Base-by-base conservation (phyloP, 2,888 invertebrate genomes). In the Drepanosiphum platanoidis region DNA sequence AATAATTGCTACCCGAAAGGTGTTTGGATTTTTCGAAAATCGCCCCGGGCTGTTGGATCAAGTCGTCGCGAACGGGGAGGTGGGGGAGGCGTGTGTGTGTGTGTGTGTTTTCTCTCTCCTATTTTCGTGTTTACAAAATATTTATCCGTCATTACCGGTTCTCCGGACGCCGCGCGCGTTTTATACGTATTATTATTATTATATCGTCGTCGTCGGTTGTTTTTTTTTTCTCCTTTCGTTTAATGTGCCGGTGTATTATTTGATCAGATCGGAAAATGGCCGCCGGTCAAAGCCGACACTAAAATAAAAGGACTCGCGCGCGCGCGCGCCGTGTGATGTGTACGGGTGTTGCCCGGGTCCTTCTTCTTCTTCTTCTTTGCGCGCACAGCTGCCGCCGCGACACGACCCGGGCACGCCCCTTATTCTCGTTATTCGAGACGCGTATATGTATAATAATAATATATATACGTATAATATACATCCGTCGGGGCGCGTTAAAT, bases 241-340 rank as follows among this genome's bases (percentile, higher is more conserved):
- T 68, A 68, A 68, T 68, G 68, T 34, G 72, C 72, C 82, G 82
- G 82, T 64, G 72, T 83, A 72, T 83, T 83, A 75, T 83, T 83
- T 83, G 82, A 83, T 83, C 82, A 83, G 66, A 83, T 83, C 83
- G 83, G 75, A 83, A 83, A 83, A 83, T 83, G 83, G 83, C 83
- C 83, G 83, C 75, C 75, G 83, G 75, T 36, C 83, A 68, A 68
- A 75, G 83, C 75, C 66, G 83, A 83, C 83, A 68, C 83, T 52
- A 30, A 75, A 83, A 83, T 83, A 83, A 83, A 75, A 83, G 83
- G 36, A 74, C 61, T 72, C 27, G 36, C 13, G 39, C 61, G 32
- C 82, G 66, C n/a, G 79, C 68, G 68, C 46, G n/a, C n/a, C 27
- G 39, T 3, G 3, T 11, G n/a, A 1, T 32, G 30, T 1, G 15